Evolutionary conservation across 2,888 invertebrate species (phyloP).

Genomic region (Drosophila maculinotata): DNA sequence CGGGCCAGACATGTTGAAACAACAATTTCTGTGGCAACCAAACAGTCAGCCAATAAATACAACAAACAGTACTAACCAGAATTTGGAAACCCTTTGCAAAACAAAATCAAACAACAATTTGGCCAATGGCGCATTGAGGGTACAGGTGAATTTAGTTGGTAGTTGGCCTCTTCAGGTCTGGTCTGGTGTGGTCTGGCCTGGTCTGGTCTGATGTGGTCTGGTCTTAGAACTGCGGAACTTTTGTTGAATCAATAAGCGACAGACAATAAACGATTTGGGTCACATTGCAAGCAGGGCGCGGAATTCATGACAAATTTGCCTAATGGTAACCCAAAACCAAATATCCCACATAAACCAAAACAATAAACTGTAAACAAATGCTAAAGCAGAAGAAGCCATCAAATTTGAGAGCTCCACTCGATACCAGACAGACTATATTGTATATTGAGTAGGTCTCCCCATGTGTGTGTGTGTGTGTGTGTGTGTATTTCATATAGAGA

Average conservation of each 20-base stretch:
- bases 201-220: constrained; percentile 7
- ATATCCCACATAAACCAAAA: constrained; percentile 56
- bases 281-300: constrained; percentile 82
- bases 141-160: constrained; percentile 6
- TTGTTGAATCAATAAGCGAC: constrained; percentile 85
- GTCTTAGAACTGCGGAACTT: constrained; percentile 73
- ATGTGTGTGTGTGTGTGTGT: not conserved
- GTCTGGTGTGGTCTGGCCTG: constrained; percentile 28
- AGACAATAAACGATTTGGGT: constrained; percentile 80
- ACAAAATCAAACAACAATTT: constrained; percentile 73
- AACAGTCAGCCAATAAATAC: not conserved
- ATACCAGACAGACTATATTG: constrained; percentile 38
- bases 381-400: constrained; percentile 66
- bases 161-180: constrained; percentile 2
- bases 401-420: constrained; percentile 78
- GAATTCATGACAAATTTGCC: constrained; percentile 82
- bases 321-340: constrained; percentile 75
- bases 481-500: constrained; percentile 23
- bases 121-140: constrained; percentile 49
- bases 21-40: constrained; percentile 37
- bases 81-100: constrained; percentile 64
- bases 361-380: constrained; percentile 80
- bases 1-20: constrained; percentile 31
- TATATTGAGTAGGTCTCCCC: constrained; percentile 52
- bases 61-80: constrained; percentile 16